Base-by-base conservation (phyloP, 2,113 vertebrate genomes). In the Colius striatus region DNA sequence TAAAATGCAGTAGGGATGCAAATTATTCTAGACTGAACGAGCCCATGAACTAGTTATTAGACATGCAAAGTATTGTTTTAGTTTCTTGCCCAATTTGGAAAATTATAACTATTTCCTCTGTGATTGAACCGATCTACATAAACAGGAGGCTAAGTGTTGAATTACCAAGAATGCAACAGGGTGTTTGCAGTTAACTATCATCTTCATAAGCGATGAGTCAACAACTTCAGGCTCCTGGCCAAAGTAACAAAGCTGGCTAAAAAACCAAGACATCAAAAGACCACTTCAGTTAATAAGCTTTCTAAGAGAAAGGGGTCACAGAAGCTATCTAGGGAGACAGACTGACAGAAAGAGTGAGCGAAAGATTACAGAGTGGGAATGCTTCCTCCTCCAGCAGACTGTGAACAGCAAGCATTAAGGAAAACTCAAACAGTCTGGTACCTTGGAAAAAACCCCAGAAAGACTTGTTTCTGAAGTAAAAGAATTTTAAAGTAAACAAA, bases 221-320 rank as follows among this genome's bases (percentile, higher is more conserved):
- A 57, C 48, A 77, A 12, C 13, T 7, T 9, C 16, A 78, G 29
- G 62, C 38, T 79, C 81, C 78, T 36, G 66, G 51, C 57, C 85
- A 38, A 77, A 71, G 86, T 9, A 58, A 63, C 47, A 84, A 83
- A 60, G 51, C 48, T 74, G 53, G 29, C 34, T 48, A 51, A 77
- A 83, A 87, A 89, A 63, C 5, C 4, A 4, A 74, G 53, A 77
- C 68, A 90, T 81, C 90, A 86, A 86, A 93, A 87, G 76, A 78
- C 9, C 70, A 74, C 84, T 94, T 80, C 72, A 86, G 79, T 86
- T 80, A 63, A 78, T 92, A 89, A 89, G 71, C 67, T 86, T 86
- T 47, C 60, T 43, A 29, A 67, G 61, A 89, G 70, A 75, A 90
- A 79, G 54, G 58, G 60, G 58, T 90, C 95, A 85, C 48, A 88